Conservation (phyloP, 2,888 invertebrate genomes). For the Stenotaenia linearis region DNA sequence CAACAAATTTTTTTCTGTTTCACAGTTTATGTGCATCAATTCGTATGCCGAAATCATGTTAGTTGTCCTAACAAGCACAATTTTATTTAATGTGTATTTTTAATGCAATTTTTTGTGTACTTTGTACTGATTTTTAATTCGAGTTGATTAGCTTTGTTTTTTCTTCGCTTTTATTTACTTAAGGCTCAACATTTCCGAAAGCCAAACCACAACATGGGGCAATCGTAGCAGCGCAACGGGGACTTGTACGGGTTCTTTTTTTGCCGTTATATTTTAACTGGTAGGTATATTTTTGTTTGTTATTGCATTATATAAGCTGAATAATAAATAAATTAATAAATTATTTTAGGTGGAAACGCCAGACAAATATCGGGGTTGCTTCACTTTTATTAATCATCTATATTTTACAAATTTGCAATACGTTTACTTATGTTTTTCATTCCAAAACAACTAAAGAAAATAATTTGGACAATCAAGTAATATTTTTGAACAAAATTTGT, state of each 20-base stretch:
- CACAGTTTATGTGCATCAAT: not conserved
- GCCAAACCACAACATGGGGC: slow-evolving; percentile 90
- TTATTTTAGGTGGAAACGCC: slow-evolving; percentile 56
- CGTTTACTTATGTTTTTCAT: slow-evolving; percentile 20
- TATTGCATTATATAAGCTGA: not conserved
- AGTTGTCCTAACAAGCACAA: not conserved
- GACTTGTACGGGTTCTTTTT: slow-evolving; percentile 71
- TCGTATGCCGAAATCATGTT: not conserved
- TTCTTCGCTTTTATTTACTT: slow-evolving; percentile 21
- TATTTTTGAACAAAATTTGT: not conserved
- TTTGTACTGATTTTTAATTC: no score
- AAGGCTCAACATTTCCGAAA: slow-evolving; percentile 94
- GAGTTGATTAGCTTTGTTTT: slow-evolving; percentile 2
- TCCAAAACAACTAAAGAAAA: not conserved
- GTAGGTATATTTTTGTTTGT: slow-evolving; percentile 51
- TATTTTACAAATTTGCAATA: slow-evolving; percentile 43
- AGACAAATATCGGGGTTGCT: slow-evolving; percentile 73
- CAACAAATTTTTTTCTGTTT: slow-evolving; percentile 10
- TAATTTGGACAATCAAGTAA: not conserved
- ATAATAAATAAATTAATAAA: not conserved
- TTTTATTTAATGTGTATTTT: not conserved
- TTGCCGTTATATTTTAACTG: slow-evolving; percentile 78
- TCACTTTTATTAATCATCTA: slow-evolving; percentile 67
- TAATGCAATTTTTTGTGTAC: not conserved
- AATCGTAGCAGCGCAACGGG: slow-evolving; percentile 74